Base-by-base conservation (phyloP, 2,797 vertebrate genomes). In the Sciurus vulgaris region DNA sequence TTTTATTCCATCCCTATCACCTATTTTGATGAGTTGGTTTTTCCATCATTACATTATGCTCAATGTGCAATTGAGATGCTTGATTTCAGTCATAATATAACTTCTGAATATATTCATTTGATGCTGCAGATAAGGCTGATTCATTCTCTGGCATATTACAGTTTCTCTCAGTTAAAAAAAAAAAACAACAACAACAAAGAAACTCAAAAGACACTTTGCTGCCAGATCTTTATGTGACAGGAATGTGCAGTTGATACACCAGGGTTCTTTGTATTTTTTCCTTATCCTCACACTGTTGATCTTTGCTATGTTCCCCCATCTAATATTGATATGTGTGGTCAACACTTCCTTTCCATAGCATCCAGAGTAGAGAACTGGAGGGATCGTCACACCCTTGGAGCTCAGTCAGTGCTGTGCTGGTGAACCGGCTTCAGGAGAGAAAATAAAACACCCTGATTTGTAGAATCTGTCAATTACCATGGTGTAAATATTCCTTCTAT, bases 141-240 rank as follows among this genome's bases (percentile, higher is more conserved):
- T 88, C 33, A 81, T 72, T 95, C 78, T 73, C 76, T 67, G 76
- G 61, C 78, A 41, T 82, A 59, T 97, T 95, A 96, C 67, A 91
- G 35, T 82, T 73, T 85, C 20, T 95, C 35, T 96, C 83, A 70
- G 70, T 79, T 96, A 38, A 83, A 93, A 95, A 56, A 54, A 20
- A 59, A 44, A 72, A 56, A 38, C 38, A 38, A 38, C 38, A 38
- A 38, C 38, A 9, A 38, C 47, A 70, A 76, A 28, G 3, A 41
- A 20, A 47, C 47, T 86, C 56, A 61, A 38, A 38, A 79, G 82
- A 87, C n/a, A 78, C 54, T 56, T 84, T 26, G n/a, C 77, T 81
- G 89, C 54, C 51, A 91, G 88, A 89, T 69, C 26, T 49, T 47
- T 44, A 18, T 26, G 30, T 74, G 83, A 41, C n/a, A 35, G 77